Base-by-base conservation (phyloP, 2,888 invertebrate genomes). In the Hypomecis punctinalis region DNA sequence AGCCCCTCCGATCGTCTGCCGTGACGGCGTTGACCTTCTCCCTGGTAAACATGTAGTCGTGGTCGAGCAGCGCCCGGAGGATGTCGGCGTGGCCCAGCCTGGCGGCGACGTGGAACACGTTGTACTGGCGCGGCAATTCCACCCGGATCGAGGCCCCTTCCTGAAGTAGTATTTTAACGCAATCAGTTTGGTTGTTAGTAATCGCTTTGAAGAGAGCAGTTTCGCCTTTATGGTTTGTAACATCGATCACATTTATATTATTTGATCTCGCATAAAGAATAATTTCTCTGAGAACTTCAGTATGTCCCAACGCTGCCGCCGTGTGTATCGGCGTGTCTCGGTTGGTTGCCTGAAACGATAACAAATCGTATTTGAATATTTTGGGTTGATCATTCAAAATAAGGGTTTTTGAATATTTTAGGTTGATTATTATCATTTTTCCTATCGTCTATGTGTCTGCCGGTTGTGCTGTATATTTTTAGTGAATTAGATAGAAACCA, bases 101-200 rank as follows among this genome's bases (percentile, higher is more conserved):
- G 57, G 93, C 88, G 5, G 94, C 93, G 60, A 90, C 74, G 36
- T 68, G 76, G 89, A 94, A 81, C 52, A 94, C 86, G 6, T 94
- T 94, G 11, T 80, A 75, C 53, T 82, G 74, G n/a, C 79, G 79
- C 4, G 79, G 69, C 35, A 85, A 67, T 23, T 74, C 79, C 36
- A 74, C 68, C n/a, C 73, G 74, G 8, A 88, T 75, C 6, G 79
- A 80, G 8, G 68, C 65, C 5, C 65, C 68, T 63, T 77, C 76
- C 9, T 79, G 66, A 10, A 88, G 67, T 37, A 89, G 69, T 7
- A 77, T 69, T 58, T 73, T 68, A 0, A 84, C 82, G 54, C 82
- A 83, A 8, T 77, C 74, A 6, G 77, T 67, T 42, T 81, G 79
- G 5, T 79, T 77, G 39, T 75, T 71, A 5, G 61, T 63, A 8